Evolutionary conservation across 1,140 invertebrate genomes (phyloP).

Genomic region (Doryteuthis pealeii): DNA sequence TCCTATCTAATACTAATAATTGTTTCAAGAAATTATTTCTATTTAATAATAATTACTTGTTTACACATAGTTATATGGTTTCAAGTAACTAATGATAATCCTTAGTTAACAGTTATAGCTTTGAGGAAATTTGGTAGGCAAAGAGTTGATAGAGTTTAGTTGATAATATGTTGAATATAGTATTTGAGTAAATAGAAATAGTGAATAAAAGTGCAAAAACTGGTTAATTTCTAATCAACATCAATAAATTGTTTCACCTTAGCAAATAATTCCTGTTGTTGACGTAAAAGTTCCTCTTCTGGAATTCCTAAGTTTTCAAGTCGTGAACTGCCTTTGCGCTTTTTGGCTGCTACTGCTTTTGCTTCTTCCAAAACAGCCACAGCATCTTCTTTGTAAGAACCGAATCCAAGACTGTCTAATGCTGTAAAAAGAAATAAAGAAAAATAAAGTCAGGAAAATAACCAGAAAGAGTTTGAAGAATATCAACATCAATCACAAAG

Average conservation of each 20-base stretch:
- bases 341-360: conserved; percentile 92
- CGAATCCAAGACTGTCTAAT: conserved; percentile 89
- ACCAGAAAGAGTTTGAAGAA: no score
- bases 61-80: no score
- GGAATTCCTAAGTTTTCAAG: conserved; percentile 96
- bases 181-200: background rate
- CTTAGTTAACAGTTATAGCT: no score
- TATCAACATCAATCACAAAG: no score
- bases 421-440: conserved; percentile 65
- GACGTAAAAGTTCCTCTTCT: conserved; percentile 93
- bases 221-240: conserved; percentile 3
- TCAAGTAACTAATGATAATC: no score
- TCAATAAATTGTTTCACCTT: conserved; percentile 67
- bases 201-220: background rate
- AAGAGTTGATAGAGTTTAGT: no score
- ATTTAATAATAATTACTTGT: no score
- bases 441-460: background rate
- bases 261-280: conserved; percentile 98
- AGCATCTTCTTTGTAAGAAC: conserved; percentile 89
- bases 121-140: no score
- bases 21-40: no score
- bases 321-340: conserved; percentile 87
- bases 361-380: conserved; percentile 92
- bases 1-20: no score
- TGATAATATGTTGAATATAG: background rate